Percentiles rank a stretch among this genome's conserved stretches.
These are phyloP conservation scores for Cygnus olor DNA, from an alignment of 2,797 vertebrate species.

Conservation along the genomic window DNA sequence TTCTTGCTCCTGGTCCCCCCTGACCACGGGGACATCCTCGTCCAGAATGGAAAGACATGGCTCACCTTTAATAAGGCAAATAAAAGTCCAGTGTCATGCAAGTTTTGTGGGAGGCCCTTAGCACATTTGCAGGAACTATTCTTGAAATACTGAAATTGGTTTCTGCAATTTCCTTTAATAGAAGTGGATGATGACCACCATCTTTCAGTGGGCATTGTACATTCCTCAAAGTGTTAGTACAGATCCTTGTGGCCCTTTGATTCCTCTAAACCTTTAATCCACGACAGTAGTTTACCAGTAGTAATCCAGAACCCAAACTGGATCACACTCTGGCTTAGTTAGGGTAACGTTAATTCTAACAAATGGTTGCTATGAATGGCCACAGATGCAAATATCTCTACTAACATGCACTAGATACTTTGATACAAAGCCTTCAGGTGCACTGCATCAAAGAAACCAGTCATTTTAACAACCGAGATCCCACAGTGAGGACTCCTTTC, in stretches of 20 bases:
- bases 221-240: background rate
- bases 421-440: background rate
- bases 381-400: background rate
- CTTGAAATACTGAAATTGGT: background rate
- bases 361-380: background rate
- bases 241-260: background rate
- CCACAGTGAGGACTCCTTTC: rapidly evolving
- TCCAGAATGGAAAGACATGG: conserved; percentile 92
- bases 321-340: rapidly evolving
- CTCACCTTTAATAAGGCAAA: conserved; percentile 55
- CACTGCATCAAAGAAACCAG: background rate
- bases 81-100: background rate
- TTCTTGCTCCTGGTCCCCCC: conserved; percentile 81
- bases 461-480: background rate
- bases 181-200: rapidly evolving
- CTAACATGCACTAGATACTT: background rate
- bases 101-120: background rate
- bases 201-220: background rate
- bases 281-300: background rate
- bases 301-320: background rate
- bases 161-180: background rate
- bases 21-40: conserved; percentile 86
- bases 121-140: background rate
- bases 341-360: background rate
- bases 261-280: background rate